Evolutionary conservation across 2,797 vertebrate species (phyloP).

Genomic region (Cynopterus sphinx): DNA sequence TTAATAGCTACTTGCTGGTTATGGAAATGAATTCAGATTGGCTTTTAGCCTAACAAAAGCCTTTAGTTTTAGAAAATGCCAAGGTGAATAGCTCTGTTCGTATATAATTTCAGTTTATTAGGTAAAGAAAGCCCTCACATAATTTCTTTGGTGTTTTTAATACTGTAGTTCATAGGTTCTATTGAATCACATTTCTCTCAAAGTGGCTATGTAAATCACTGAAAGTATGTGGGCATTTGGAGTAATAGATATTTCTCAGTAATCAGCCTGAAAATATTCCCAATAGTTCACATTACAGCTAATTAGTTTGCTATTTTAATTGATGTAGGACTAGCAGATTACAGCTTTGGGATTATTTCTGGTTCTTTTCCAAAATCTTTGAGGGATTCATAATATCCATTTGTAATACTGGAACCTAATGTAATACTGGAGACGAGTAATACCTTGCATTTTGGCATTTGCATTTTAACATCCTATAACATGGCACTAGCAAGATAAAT

Average conservation of each 20-base stretch:
- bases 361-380: background rate
- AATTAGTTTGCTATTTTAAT: conserved; percentile 49
- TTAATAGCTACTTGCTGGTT: background rate
- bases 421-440: background rate
- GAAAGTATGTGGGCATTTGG: background rate
- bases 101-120: background rate
- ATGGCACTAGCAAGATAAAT: background rate
- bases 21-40: conserved; percentile 2
- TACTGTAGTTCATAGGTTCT: background rate
- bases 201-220: conserved; percentile 20
- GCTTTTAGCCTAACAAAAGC: background rate
- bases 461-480: background rate
- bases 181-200: background rate
- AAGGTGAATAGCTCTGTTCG: background rate
- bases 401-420: background rate
- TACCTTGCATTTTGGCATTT: background rate
- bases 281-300: conserved; percentile 27
- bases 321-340: background rate
- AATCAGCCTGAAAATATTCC: conserved; percentile 11
- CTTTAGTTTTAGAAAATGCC: conserved; percentile 8
- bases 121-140: background rate
- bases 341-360: conserved; percentile 20
- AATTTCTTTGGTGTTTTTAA: background rate
- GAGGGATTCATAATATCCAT: background rate
- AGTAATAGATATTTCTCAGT: conserved; percentile 14